Percentiles rank a stretch among this genome's conserved stretches.
phyloP scores from a whole-genome alignment of 2,113 vertebrate genomes.

The Meleagris gallopavo region DNA sequence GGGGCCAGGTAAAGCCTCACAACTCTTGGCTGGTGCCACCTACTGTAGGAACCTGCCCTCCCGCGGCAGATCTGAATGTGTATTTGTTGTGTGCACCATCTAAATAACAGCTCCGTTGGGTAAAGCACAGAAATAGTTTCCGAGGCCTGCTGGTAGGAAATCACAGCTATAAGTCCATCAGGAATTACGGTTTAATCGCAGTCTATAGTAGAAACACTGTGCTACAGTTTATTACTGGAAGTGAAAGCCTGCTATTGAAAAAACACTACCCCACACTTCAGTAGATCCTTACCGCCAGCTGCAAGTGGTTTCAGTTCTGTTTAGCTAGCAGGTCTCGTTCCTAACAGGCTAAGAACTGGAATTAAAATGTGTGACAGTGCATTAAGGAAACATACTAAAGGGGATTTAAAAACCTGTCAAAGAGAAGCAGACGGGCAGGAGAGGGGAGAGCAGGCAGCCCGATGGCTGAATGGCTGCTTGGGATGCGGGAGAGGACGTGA shows the following conservation, averaged over 20 bases:
- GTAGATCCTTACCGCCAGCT: conserved; percentile 14
- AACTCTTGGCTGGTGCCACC: conserved; percentile 57
- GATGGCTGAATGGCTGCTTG: neutral
- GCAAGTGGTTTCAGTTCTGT: conserved; percentile 13
- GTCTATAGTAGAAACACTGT: neutral
- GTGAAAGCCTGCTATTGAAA: conserved; percentile 40
- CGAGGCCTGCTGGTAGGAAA: conserved; percentile 35
- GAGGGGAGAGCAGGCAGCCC: neutral
- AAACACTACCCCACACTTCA: conserved; percentile 22
- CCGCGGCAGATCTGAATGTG: neutral
- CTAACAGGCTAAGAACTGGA: conserved; percentile 1
- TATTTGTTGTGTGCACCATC: neutral
- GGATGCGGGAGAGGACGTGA: neutral
- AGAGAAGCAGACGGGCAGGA: neutral
- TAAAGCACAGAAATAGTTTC: conserved; percentile 25
- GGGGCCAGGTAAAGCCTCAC: neutral
- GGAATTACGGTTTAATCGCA: conserved; percentile 50
- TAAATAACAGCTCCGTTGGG: conserved; percentile 5
- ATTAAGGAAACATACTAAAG: conserved; percentile 2
- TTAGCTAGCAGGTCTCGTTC: conserved; percentile 42
- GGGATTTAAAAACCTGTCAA: neutral
- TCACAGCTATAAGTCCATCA: conserved; percentile 30
- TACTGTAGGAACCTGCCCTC: neutral
- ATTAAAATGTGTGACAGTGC: conserved; percentile 17
- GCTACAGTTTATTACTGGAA: conserved; percentile 47